Evolutionary conservation across 2,888 invertebrate genomes (phyloP).

Genomic region (Strigamia transsilvanica): DNA sequence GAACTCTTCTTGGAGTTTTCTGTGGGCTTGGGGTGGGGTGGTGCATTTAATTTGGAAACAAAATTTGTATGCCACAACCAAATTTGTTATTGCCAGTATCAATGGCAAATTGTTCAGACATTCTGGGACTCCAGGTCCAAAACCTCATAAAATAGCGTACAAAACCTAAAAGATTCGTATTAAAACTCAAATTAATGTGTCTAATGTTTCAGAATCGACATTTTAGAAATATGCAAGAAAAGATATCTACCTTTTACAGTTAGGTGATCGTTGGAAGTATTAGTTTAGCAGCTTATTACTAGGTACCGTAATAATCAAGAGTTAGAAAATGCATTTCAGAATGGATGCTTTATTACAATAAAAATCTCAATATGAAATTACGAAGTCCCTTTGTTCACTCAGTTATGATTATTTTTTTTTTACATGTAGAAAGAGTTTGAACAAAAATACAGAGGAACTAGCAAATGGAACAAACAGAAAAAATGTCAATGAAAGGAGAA

Average conservation of each 20-base stretch:
- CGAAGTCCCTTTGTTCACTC: neutral
- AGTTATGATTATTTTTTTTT: neutral
- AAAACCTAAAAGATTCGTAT: too few species aligned
- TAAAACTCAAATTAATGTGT: neutral
- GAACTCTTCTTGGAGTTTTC: neutral
- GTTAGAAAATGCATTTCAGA: too few species aligned
- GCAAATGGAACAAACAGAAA: too few species aligned
- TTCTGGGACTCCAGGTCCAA: neutral
- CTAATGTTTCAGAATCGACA: neutral
- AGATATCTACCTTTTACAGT: neutral
- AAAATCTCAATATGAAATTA: neutral
- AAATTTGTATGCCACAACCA: neutral
- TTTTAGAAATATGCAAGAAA: neutral
- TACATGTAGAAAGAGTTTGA: neutral
- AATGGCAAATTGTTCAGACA: neutral
- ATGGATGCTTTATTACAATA: neutral
- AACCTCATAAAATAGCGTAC: too few species aligned
- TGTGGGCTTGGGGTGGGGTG: neutral
- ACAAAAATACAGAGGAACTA: neutral
- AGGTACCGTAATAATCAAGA: neutral
- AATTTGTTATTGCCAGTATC: neutral
- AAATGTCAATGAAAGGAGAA: too few species aligned
- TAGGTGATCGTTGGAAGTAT: neutral
- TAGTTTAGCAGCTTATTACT: slow-evolving; percentile 12
- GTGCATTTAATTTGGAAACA: neutral